phyloP scores from a whole-genome alignment of 2,797 vertebrate species.

The Platyrinchus mystaceus region DNA sequence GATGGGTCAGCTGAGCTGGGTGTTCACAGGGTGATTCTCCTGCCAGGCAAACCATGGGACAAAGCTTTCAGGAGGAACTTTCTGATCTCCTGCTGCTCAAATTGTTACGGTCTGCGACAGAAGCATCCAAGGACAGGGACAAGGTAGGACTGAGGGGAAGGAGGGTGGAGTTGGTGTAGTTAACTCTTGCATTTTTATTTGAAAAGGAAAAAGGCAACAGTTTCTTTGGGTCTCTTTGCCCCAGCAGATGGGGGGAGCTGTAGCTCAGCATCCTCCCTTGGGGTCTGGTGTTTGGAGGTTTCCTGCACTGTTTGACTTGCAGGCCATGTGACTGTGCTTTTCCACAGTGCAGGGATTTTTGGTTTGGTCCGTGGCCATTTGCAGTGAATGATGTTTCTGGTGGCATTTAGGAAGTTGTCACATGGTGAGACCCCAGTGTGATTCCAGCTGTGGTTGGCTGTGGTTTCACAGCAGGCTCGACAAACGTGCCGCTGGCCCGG shows the following conservation, averaged over 20 bases:
- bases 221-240: neutral
- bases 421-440: neutral
- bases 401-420: neutral
- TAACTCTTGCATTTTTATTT: neutral
- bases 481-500: neutral
- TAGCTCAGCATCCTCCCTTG: neutral
- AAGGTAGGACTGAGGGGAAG: conserved; percentile 74
- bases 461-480: neutral
- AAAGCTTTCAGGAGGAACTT: conserved; percentile 91
- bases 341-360: neutral
- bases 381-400: neutral
- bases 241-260: accelerated
- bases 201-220: neutral
- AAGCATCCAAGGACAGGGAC: conserved; percentile 91
- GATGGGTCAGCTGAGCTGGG: neutral
- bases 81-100: conserved; percentile 92
- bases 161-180: neutral
- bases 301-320: neutral
- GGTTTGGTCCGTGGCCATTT: neutral
- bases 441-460: neutral
- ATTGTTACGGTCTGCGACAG: conserved; percentile 88
- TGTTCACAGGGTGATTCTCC: neutral
- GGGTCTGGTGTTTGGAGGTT: neutral
- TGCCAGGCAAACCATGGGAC: conserved; percentile 85
- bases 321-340: neutral